phyloP scores from a whole-genome alignment of 2,797 vertebrate species.

The Syndactyla subalaris region DNA sequence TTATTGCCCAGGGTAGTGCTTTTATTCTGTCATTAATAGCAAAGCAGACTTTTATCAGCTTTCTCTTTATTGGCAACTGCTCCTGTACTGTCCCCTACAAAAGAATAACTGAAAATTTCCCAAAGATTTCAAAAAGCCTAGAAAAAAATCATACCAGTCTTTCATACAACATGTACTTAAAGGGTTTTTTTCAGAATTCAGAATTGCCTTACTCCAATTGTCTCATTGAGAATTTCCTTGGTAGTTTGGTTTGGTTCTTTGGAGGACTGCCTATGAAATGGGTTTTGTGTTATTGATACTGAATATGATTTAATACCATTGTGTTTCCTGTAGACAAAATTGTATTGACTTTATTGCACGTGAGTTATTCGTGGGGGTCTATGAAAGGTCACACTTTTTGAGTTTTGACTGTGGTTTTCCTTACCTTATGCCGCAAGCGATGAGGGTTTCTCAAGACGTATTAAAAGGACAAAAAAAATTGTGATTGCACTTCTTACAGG shows the following conservation, averaged over 20 bases:
- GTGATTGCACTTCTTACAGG: neutral
- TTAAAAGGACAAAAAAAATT: neutral
- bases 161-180: neutral
- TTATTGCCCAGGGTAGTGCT: neutral
- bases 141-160: neutral
- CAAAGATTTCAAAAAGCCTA: neutral
- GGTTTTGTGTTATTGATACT: neutral
- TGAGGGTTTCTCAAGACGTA: neutral
- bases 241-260: neutral
- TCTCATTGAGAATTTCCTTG: neutral
- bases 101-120: neutral
- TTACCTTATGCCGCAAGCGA: neutral
- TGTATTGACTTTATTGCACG: neutral
- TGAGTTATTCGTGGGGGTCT: rapidly evolving
- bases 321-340: neutral
- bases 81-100: neutral
- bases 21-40: neutral
- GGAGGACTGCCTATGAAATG: neutral
- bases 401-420: neutral
- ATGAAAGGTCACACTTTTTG: neutral
- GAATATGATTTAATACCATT: neutral
- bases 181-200: neutral
- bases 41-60: neutral
- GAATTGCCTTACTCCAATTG: rapidly evolving
- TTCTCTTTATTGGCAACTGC: neutral